Percentiles rank a stretch among this genome's conserved stretches.
phyloP scores from a whole-genome alignment of 1,140 invertebrate species.

The Potamilus streckersoni region DNA sequence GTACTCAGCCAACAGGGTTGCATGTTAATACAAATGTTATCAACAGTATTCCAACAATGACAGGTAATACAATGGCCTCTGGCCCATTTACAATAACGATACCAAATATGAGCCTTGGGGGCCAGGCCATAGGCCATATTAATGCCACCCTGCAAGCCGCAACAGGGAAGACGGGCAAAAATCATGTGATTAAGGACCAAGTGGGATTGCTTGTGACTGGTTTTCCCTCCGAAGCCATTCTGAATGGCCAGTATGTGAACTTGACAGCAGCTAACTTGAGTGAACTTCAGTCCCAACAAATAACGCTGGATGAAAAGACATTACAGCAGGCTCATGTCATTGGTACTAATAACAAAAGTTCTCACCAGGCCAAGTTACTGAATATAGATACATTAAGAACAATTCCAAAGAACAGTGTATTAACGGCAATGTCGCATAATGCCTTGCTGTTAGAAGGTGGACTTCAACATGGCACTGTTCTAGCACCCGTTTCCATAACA shows the following conservation, averaged over 20 bases:
- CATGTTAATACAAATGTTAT: constrained; percentile 10
- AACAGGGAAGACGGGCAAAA: constrained; percentile 43
- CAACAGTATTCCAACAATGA: constrained; percentile 11
- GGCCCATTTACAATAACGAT: constrained; percentile 51
- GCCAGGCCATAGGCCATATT: constrained; percentile 44
- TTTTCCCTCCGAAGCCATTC: constrained; percentile 46
- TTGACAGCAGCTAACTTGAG: constrained; percentile 32
- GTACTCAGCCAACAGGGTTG: constrained; percentile 23
- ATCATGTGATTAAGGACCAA: constrained; percentile 52
- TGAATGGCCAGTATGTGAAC: constrained; percentile 58
- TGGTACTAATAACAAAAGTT: constrained; percentile 20
- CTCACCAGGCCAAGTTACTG: constrained; percentile 28
- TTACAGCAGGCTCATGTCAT: constrained; percentile 42
- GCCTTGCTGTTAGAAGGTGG: constrained; percentile 50
- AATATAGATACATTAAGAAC: constrained; percentile 41
- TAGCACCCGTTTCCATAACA: constrained; percentile 49
- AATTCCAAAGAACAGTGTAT: constrained; percentile 46
- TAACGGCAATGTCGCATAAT: constrained; percentile 40
- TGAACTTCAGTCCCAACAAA: constrained; percentile 7
- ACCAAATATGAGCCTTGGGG: constrained; percentile 56
- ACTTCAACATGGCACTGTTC: constrained; percentile 44
- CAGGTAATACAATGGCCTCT: constrained; percentile 29
- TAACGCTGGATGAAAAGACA: constrained; percentile 28
- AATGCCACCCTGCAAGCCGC: constrained; percentile 42
- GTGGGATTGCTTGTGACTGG: constrained; percentile 57